Evolutionary conservation across 2,113 vertebrate genomes (phyloP).

Genomic region (Nesogale talazaci): DNA sequence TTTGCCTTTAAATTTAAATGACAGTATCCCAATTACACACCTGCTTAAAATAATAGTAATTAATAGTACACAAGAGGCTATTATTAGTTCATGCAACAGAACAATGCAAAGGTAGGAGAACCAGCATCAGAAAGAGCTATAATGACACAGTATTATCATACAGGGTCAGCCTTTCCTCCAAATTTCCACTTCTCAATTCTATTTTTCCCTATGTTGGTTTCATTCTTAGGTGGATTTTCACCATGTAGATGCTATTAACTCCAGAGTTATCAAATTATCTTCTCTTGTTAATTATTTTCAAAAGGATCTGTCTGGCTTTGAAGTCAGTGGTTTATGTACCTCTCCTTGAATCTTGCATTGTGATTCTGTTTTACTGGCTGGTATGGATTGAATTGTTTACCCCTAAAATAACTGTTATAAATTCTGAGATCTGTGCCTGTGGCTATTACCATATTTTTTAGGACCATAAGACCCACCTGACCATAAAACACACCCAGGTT

Average conservation of each 20-base stretch:
- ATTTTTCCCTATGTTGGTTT: background rate
- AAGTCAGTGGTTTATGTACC: background rate
- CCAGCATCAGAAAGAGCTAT: background rate
- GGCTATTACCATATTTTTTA: no score
- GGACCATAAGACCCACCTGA: no score
- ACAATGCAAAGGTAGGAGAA: conserved; percentile 5
- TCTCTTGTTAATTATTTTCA: conserved; percentile 6
- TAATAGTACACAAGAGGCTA: background rate
- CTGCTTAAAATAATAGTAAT: conserved; percentile 4
- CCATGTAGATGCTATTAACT: background rate
- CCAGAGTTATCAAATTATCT: background rate
- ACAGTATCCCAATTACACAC: background rate
- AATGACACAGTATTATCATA: background rate
- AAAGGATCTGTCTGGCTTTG: conserved; percentile 7
- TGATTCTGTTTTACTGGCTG: background rate
- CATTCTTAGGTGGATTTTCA: background rate
- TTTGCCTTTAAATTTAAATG: background rate
- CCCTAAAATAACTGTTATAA: background rate
- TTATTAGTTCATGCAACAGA: background rate
- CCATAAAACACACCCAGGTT: no score
- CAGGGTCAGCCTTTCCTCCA: background rate
- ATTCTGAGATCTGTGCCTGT: background rate
- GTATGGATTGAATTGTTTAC: background rate
- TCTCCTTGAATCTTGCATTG: background rate
- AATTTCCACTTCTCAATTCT: background rate